A percentile compares a stretch with the other conserved stretches of the same genome.
Evolutionary conservation across 2,113 vertebrate genomes (phyloP).

Genomic region (Tetrao urogallus): DNA sequence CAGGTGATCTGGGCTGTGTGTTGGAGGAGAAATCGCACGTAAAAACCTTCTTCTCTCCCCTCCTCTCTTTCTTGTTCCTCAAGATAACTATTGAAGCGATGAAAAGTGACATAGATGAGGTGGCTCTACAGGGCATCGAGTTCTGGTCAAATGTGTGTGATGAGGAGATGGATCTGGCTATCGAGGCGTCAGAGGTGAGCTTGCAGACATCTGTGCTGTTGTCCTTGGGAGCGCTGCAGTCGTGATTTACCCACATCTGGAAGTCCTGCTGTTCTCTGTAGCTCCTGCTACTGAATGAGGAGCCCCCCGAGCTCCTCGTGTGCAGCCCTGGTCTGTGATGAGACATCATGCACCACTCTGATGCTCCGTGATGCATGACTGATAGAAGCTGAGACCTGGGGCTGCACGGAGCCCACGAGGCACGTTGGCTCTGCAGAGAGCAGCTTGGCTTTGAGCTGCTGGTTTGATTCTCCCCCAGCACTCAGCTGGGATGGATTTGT

Average conservation of each 20-base stretch:
- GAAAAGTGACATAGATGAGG: constrained; percentile 98
- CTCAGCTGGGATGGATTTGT: background rate
- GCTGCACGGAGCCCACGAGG: background rate
- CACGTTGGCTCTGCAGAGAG: background rate
- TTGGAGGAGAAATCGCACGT: background rate
- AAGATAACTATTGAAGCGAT: constrained; percentile 99
- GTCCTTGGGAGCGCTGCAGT: background rate
- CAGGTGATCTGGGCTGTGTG: accelerated
- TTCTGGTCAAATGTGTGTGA: constrained; percentile 99
- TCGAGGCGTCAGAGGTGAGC: constrained; percentile 95
- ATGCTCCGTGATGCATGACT: background rate
- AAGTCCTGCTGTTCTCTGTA: background rate
- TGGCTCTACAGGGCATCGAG: constrained; percentile 96
- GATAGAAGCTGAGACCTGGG: background rate
- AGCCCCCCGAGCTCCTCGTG: background rate
- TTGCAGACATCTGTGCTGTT: accelerated
- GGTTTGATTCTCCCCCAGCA: accelerated
- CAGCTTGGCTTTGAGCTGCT: background rate
- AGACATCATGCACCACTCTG: background rate
- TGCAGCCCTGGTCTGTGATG: background rate
- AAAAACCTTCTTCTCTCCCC: background rate
- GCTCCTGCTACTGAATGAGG: background rate
- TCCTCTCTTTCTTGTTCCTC: background rate
- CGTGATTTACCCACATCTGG: accelerated
- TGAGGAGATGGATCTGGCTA: constrained; percentile 99